Evolutionary conservation across 2,888 invertebrate species (phyloP).

Genomic region (Lepidonotus clava): DNA sequence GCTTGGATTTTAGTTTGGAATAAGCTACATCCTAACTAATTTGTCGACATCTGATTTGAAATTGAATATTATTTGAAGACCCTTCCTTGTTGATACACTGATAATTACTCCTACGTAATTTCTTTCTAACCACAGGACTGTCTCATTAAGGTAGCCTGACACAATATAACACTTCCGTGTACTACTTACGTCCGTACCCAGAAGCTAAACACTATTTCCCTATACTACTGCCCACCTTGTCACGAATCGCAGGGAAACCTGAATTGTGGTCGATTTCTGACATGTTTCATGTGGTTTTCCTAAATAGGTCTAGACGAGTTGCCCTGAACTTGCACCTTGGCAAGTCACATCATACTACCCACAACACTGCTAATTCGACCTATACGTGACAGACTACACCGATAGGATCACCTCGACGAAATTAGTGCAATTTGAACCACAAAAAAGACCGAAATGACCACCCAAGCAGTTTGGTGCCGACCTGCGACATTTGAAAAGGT

Average conservation of each 20-base stretch:
- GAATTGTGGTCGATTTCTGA: neutral
- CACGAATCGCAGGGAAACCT: neutral
- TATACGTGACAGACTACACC: neutral
- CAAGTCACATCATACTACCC: slow-evolving; percentile 24
- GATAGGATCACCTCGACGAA: neutral
- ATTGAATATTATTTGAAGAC: no score
- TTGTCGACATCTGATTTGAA: no score
- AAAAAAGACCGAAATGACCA: slow-evolving; percentile 8
- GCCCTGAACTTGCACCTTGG: neutral
- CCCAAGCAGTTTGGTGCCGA: slow-evolving; percentile 40
- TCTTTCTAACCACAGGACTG: no score
- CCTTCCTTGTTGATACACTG: no score
- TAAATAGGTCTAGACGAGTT: slow-evolving; percentile 19
- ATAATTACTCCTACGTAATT: no score
- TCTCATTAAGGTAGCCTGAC: no score
- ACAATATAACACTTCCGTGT: no score
- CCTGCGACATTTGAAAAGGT: slow-evolving; percentile 43
- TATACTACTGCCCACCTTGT: neutral
- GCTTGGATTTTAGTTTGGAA: no score
- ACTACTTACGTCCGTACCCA: no score
- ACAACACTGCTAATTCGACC: neutral
- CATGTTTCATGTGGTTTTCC: slow-evolving; percentile 18
- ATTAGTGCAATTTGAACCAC: slow-evolving; percentile 36
- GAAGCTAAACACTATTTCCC: no score
- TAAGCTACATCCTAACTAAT: no score